phyloP scores from a whole-genome alignment of 2,113 vertebrate genomes.

The Archilochus colubris region DNA sequence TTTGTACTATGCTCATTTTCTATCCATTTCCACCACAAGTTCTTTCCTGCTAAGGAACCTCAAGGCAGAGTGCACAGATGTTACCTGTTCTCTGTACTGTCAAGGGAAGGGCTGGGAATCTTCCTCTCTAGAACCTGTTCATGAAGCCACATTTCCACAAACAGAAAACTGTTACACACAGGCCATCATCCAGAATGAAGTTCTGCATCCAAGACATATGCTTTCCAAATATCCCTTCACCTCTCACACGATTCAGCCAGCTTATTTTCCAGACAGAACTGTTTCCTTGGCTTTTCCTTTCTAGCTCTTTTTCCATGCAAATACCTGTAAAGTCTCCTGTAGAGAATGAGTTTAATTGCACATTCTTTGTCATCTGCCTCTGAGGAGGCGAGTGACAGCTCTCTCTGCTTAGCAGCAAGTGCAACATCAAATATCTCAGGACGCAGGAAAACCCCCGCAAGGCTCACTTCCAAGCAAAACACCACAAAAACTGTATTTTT shows the following conservation, averaged over 20 bases:
- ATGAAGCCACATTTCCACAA: no score
- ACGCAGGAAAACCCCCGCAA: background rate
- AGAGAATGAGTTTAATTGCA: background rate
- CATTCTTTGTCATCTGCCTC: background rate
- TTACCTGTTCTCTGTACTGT: no score
- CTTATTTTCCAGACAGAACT: background rate
- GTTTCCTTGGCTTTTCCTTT: slow-evolving; percentile 11
- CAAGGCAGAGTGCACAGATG: no score
- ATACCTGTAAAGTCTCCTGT: background rate
- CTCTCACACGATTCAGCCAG: background rate
- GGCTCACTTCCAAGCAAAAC: background rate
- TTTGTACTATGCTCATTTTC: no score
- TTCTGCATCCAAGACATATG: background rate
- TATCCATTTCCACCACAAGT: no score
- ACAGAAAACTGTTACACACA: background rate
- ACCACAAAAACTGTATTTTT: background rate
- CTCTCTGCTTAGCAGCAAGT: background rate
- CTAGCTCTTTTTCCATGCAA: background rate
- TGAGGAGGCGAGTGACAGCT: background rate
- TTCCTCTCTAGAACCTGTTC: no score
- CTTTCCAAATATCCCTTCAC: background rate
- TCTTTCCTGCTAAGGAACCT: no score
- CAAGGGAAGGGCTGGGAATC: no score
- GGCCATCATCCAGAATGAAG: background rate
- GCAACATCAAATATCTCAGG: background rate